phyloP scores from a whole-genome alignment of 2,888 invertebrate species.

The Portevinia maculata region DNA sequence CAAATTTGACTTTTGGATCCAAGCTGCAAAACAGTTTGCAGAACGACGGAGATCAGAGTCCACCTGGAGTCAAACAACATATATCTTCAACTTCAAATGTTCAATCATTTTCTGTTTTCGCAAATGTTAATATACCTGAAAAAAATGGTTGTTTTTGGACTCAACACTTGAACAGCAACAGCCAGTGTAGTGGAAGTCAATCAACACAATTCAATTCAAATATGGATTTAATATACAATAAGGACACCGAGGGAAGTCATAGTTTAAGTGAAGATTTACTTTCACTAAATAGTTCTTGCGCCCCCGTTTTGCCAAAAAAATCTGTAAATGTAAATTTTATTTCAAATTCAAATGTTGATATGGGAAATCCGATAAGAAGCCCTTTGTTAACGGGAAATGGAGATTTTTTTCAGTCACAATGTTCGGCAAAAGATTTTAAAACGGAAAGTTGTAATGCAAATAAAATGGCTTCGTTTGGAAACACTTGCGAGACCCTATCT shows the following conservation, averaged over 20 bases:
- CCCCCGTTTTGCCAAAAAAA: conserved; percentile 57
- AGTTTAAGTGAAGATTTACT: conserved; percentile 37
- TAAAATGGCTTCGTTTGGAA: conserved; percentile 33
- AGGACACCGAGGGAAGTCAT: conserved; percentile 46
- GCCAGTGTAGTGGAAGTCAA: conserved; percentile 37
- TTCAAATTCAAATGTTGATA: conserved; percentile 31
- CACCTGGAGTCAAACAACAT: conserved; percentile 73
- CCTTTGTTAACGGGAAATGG: conserved; percentile 38
- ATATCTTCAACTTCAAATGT: conserved; percentile 62
- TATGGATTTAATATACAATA: conserved; percentile 39
- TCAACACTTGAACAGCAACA: conserved; percentile 47
- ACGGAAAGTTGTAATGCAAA: conserved; percentile 35
- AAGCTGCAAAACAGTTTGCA: conserved; percentile 70
- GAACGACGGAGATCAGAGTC: conserved; percentile 77
- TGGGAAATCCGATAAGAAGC: conserved; percentile 47
- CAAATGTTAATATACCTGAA: conserved; percentile 81
- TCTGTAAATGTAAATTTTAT: conserved; percentile 26
- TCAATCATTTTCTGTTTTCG: conserved; percentile 80
- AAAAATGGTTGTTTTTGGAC: conserved; percentile 77
- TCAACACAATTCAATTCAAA: conserved; percentile 43
- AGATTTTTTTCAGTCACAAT: conserved; percentile 53
- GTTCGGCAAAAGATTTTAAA: conserved; percentile 41
- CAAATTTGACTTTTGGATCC: conserved; percentile 76
- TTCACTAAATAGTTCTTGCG: conserved; percentile 41
- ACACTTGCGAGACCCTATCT: conserved; percentile 71